phyloP scores from a whole-genome alignment of 2,888 invertebrate species.

The Timema podura region DNA sequence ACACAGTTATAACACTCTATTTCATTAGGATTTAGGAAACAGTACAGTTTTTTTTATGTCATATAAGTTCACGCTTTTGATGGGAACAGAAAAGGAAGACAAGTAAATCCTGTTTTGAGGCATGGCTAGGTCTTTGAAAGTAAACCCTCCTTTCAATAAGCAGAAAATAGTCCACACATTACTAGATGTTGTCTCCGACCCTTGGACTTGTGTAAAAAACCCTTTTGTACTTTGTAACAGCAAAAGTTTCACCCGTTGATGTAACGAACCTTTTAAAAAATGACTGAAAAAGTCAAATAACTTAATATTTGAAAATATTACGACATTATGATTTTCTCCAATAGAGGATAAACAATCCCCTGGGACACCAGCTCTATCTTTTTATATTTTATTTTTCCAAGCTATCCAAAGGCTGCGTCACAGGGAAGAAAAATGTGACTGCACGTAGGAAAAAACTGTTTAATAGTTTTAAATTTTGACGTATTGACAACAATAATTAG shows the following conservation, averaged over 20 bases:
- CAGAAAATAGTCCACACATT: background rate
- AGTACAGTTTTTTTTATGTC: too few species aligned
- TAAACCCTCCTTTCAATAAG: background rate
- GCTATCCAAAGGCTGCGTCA: background rate
- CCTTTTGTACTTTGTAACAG: background rate
- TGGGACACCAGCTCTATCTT: too few species aligned
- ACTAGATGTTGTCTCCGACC: background rate
- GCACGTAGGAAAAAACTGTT: constrained; percentile 1
- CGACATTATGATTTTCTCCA: too few species aligned
- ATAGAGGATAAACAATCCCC: too few species aligned
- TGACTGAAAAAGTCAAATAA: background rate
- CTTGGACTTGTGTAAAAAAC: background rate
- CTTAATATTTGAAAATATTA: background rate
- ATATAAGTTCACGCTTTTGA: background rate
- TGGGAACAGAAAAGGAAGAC: background rate
- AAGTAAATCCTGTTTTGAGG: background rate
- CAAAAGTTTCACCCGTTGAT: background rate
- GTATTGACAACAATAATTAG: background rate
- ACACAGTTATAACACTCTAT: too few species aligned
- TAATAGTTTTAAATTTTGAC: background rate
- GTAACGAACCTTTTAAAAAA: background rate
- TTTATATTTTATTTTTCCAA: background rate
- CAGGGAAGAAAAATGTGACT: background rate
- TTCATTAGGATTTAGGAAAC: too few species aligned
- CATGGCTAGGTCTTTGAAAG: background rate